phyloP scores from a whole-genome alignment of 2,888 invertebrate species.

The Lucinisca nassula region DNA sequence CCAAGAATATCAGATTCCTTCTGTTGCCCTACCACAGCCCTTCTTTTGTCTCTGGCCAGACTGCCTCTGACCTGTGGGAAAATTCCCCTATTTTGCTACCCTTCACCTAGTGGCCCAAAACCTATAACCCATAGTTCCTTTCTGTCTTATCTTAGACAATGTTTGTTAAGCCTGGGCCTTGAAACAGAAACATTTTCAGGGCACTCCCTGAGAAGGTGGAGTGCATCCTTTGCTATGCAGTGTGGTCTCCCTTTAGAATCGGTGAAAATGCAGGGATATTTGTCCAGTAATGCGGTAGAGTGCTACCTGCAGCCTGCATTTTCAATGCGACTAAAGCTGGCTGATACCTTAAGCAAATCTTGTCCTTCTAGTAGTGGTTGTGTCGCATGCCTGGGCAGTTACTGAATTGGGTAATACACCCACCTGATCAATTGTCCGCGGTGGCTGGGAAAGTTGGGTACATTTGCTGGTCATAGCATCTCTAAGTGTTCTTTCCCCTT shows the following conservation, averaged over 20 bases:
- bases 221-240: not conserved
- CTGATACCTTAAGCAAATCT: not conserved
- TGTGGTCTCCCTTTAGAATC: not conserved
- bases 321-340: not conserved
- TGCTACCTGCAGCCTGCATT: not conserved
- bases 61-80: not conserved
- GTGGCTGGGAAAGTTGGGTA: no score
- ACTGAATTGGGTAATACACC: no score
- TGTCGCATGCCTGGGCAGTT: no score
- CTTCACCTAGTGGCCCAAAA: not conserved
- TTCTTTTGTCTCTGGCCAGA: not conserved
- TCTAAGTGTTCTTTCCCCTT: no score
- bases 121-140: not conserved
- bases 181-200: not conserved
- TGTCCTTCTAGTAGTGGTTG: no score
- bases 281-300: not conserved
- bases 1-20: not conserved
- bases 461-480: no score
- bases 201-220: constrained; percentile 9
- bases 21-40: not conserved
- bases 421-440: no score
- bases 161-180: not conserved
- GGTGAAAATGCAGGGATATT: not conserved
- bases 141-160: not conserved
- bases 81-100: not conserved